Base-by-base conservation (phyloP, 2,113 vertebrate genomes). In the Taxidea taxus region DNA sequence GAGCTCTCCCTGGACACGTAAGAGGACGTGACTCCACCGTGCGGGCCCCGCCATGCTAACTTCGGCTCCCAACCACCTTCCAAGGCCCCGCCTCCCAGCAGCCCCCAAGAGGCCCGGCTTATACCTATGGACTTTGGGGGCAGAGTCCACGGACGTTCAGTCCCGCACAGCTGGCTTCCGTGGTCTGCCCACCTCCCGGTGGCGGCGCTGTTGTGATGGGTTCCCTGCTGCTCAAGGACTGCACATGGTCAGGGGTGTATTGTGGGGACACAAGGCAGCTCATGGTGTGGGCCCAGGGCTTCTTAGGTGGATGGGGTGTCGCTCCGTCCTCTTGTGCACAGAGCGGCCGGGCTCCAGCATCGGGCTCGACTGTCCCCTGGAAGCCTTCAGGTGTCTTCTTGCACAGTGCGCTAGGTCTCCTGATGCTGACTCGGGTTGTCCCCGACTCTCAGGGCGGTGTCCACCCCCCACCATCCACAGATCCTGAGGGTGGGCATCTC, bases 21-120 rank as follows among this genome's bases (percentile, higher is more conserved):
- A 4, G 14, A 47, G 27, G 9, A 10, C 2, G 29, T 15, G 15
- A 27, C 44, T 2, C 14, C 74, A 2, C 15, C 0, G 15, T 18
- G 74, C 27, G 42, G 44, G 27, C 27, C 74, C 14, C 15, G 0
- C 42, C 15, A 2, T 44, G 5, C 37, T 16, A 14, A 16, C 25
- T 27, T 16, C 7, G 29, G 44, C 25, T 75, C 74, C 42, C 27
- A 7, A 4, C 7, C 72, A 75, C 37, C 39, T 25, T 11, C 70
- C 23, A 14, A 14, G 70, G 74, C 14, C 66, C 64, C 15, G 10
- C 37, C 20, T 72, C 39, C 39, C 4, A 1, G 70, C 31, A 66
- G 31, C 31, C 39, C 39, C 6, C 39, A 6, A 0, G 23, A 23
- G 12, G 23, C 39, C 39, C 12, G 12, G 39, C 39, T 14, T 27